phyloP scores from a whole-genome alignment of 2,797 vertebrate genomes.

The Columba guinea region DNA sequence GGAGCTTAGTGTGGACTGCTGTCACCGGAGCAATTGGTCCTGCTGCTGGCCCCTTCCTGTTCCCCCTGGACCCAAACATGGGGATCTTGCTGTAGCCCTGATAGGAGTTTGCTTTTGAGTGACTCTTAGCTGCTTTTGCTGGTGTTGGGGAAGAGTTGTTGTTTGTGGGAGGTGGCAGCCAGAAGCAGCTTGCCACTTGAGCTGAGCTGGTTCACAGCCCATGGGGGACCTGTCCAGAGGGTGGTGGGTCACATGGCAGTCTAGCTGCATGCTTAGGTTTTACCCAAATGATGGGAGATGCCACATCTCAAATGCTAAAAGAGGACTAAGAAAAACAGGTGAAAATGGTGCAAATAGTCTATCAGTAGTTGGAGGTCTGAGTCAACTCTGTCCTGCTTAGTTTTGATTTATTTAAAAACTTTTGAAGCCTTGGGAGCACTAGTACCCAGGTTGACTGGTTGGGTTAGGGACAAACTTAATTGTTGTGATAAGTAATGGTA shows the following conservation, averaged over 20 bases:
- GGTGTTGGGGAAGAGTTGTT: background rate
- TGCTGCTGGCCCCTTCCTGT: background rate
- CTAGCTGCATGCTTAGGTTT: background rate
- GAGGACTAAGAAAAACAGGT: background rate
- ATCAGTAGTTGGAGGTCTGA: background rate
- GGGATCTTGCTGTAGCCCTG: background rate
- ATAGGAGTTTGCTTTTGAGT: background rate
- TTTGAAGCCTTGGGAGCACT: background rate
- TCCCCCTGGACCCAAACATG: background rate
- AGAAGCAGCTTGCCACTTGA: background rate
- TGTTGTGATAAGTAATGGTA: background rate
- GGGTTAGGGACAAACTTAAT: background rate
- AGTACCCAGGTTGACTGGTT: background rate
- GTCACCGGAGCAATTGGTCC: background rate
- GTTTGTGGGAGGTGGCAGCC: background rate
- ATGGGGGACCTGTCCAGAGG: background rate
- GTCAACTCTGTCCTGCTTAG: background rate
- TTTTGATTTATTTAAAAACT: background rate
- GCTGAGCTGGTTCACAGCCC: background rate
- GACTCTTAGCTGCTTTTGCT: background rate
- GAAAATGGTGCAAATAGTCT: background rate
- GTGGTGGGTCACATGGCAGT: accelerated
- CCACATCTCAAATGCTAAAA: background rate
- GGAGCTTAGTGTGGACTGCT: background rate
- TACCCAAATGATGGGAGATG: accelerated